Evolutionary conservation across 2,888 invertebrate genomes (phyloP).

Genomic region (Leptopilina syphax): DNA sequence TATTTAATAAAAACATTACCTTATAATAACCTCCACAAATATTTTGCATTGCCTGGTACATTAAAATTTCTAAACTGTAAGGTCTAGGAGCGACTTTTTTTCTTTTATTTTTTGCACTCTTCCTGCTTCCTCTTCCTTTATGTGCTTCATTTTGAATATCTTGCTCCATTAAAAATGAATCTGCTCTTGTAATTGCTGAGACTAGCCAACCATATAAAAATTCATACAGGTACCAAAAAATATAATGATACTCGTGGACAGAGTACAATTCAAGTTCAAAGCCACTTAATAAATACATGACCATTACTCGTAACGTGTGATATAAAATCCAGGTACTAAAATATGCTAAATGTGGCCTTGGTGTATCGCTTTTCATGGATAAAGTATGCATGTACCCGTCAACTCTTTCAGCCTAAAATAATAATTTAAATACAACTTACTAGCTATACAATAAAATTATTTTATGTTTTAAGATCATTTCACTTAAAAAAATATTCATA

Average conservation of each 20-base stretch:
- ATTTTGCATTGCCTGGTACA: conserved; percentile 94
- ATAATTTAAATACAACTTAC: conserved; percentile 28
- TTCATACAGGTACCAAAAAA: conserved; percentile 97
- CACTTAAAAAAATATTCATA: too few relatives aligned
- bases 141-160: conserved; percentile 79
- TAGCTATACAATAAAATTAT: too few relatives aligned
- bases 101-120: conserved; percentile 82
- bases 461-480: too few relatives aligned
- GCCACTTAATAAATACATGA: conserved; percentile 94
- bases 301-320: conserved; percentile 94
- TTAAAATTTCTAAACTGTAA: conserved; percentile 89
- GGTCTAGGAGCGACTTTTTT: conserved; percentile 83
- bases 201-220: conserved; percentile 96
- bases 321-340: conserved; percentile 97
- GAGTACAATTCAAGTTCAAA: conserved; percentile 97
- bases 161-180: conserved; percentile 88
- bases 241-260: conserved; percentile 96
- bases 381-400: conserved; percentile 89
- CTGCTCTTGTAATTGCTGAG: conserved; percentile 93
- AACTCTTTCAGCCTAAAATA: conserved; percentile 88
- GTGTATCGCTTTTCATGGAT: conserved; percentile 83
- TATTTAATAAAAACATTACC: conserved; percentile 75
- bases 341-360: conserved; percentile 87
- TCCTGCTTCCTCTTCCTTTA: conserved; percentile 76
- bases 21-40: conserved; percentile 97